phyloP scores from a whole-genome alignment of 2,888 invertebrate genomes.

The Lepidochrysops patricia region DNA sequence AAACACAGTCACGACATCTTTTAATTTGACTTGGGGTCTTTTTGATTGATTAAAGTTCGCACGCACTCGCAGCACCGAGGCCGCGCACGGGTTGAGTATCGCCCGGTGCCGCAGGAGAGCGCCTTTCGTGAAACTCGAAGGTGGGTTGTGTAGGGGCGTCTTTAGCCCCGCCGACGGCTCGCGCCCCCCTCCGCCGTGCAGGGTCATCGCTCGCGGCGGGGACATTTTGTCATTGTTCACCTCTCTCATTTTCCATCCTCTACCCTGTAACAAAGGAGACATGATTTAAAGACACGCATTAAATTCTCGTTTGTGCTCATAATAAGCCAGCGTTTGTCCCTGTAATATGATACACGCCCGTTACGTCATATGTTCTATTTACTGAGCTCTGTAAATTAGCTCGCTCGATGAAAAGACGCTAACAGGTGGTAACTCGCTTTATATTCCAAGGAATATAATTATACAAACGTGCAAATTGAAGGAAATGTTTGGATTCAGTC shows the following conservation, averaged over 20 bases:
- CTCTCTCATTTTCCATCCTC: constrained; percentile 66
- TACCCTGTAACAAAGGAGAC: constrained; percentile 56
- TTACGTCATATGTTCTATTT: constrained; percentile 1
- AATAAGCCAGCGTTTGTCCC: constrained; percentile 1
- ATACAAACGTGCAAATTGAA: not conserved
- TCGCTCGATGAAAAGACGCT: not conserved
- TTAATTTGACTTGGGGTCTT: constrained; percentile 71
- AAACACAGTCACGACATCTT: constrained; percentile 46
- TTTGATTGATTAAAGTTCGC: constrained; percentile 65
- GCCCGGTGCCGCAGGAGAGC: constrained; percentile 61
- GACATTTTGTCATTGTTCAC: constrained; percentile 67
- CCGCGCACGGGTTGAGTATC: constrained; percentile 46
- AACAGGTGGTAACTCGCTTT: constrained; percentile 1
- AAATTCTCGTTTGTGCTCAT: constrained; percentile 4
- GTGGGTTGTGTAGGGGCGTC: constrained; percentile 37
- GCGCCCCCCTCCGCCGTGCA: constrained; percentile 50
- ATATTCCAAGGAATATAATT: not conserved
- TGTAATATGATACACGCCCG: not conserved
- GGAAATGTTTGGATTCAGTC: not conserved
- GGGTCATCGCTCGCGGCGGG: constrained; percentile 67
- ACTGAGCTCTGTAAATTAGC: constrained; percentile 8
- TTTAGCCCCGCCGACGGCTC: constrained; percentile 42
- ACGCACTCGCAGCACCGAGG: constrained; percentile 44
- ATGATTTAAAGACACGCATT: not conserved
- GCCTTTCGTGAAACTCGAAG: constrained; percentile 50